Evolutionary conservation across 2,888 invertebrate species (phyloP).

Genomic region (Leucania comma): DNA sequence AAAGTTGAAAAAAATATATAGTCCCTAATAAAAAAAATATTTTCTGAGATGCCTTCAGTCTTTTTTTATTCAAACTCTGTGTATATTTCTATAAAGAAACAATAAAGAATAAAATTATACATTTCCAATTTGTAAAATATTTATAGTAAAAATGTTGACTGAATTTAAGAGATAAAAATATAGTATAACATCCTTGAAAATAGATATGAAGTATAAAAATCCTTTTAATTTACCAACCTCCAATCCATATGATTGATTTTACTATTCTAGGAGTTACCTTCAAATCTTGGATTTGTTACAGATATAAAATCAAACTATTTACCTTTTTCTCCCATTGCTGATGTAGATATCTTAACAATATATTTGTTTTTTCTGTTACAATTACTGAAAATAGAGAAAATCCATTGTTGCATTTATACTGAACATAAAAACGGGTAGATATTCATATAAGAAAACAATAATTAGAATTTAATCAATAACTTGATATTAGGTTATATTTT

Average conservation of each 20-base stretch:
- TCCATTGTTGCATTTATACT: slow-evolving; percentile 42
- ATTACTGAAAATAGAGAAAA: slow-evolving; percentile 93
- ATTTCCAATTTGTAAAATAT: too few species aligned
- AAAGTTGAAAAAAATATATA: too few species aligned
- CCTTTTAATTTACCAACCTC: too few species aligned
- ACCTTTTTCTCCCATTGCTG: slow-evolving; percentile 99
- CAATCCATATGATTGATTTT: not conserved
- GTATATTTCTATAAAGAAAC: too few species aligned
- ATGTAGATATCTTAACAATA: slow-evolving; percentile 97
- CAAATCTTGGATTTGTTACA: not conserved
- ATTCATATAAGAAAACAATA: not conserved
- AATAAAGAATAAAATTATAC: too few species aligned
- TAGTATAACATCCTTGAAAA: not conserved
- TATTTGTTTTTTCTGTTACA: slow-evolving; percentile 98
- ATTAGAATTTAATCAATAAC: slow-evolving; percentile 48
- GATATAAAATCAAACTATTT: slow-evolving; percentile 42
- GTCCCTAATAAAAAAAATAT: too few species aligned
- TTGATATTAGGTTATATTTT: slow-evolving; percentile 27
- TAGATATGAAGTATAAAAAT: not conserved
- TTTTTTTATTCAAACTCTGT: too few species aligned
- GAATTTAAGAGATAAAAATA: too few species aligned
- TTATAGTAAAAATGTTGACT: too few species aligned
- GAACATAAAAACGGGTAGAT: not conserved
- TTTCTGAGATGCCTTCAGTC: too few species aligned
- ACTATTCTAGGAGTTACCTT: not conserved